Evolutionary conservation across 2,888 invertebrate species (phyloP), one percentile per base, ranked within the genome.

Genomic region (Orthosia gothica): DNA sequence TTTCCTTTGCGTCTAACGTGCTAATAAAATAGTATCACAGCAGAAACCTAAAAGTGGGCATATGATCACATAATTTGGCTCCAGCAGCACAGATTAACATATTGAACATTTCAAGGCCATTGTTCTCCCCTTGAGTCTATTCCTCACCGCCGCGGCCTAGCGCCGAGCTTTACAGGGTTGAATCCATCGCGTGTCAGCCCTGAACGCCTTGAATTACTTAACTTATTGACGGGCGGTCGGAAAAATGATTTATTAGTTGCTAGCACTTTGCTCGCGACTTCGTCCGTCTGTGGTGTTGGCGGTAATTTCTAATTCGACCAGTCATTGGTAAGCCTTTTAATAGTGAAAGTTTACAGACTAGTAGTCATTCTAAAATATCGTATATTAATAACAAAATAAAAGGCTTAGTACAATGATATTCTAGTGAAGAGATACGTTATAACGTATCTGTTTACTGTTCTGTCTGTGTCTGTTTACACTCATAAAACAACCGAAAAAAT

Each of bases 191-290:
- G 32, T 67, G 72, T 16, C 45, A 20, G 13, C 55, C 5, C 20
- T 23, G 18, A 40, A 64, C 54, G 52, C 83, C 64, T 79, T 82
- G 61, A 69, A 65, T 65, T 26, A 68, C 47, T 63, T 20, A 76
- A 59, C 32, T 40, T 70, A 64, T 49, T 57, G 77, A 67, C 20
- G n/a, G 40, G 26, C 50, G 20, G n/a, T 61, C 72, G 23, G 2
- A 65, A 58, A 72, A 80, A 79, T 79, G 47, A 80, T 83, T 80
- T 72, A 79, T 80, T 64, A 23, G 13, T 50, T 63, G 16, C 11
- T 32, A 49, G 18, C 18, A 72, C 55, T 76, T 72, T 62, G n/a
- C 12, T 2, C 16, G 4, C 3, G 13, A 58, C 11, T 58, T 78
- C 11, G 11, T 1, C 13, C 40, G 5, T 20, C 13, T 16, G 1